Percentiles rank a stretch among this genome's conserved stretches.
These are phyloP conservation scores for Serripes groenlandicus DNA, from an alignment of 2,888 invertebrate species.

Conservation along the genomic window DNA sequence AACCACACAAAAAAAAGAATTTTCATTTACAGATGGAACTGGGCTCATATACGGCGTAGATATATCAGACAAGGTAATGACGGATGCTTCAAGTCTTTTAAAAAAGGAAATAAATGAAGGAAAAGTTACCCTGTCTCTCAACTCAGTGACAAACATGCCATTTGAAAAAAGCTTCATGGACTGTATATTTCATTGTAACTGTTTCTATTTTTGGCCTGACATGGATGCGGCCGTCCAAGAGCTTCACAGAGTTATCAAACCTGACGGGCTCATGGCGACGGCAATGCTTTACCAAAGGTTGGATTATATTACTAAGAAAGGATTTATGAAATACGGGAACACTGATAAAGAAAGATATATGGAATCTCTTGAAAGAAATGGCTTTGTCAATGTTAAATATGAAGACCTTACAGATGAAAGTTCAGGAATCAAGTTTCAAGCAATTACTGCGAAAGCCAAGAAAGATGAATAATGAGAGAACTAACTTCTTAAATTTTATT, in stretches of 20 bases:
- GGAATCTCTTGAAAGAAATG: slow-evolving; percentile 70
- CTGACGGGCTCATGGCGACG: slow-evolving; percentile 75
- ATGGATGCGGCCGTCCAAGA: slow-evolving; percentile 69
- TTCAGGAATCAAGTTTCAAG: slow-evolving; percentile 12
- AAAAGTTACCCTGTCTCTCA: slow-evolving; percentile 72
- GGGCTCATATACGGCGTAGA: slow-evolving; percentile 80
- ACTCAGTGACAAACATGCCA: slow-evolving; percentile 73
- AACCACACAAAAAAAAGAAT: no score
- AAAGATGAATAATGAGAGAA: no score
- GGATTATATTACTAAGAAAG: slow-evolving; percentile 39
- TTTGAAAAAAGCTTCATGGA: slow-evolving; percentile 75
- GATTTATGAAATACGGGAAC: slow-evolving; percentile 70
- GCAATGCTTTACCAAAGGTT: slow-evolving; percentile 66
- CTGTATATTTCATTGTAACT: slow-evolving; percentile 80
- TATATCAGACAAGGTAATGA: slow-evolving; percentile 76
- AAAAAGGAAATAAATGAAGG: slow-evolving; percentile 63
- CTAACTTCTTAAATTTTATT: no score
- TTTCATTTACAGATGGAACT: slow-evolving; percentile 70
- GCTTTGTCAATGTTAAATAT: slow-evolving; percentile 76
- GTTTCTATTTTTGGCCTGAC: slow-evolving; percentile 83
- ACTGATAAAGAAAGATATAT: slow-evolving; percentile 77
- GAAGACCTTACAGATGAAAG: slow-evolving; percentile 22
- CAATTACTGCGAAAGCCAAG: slow-evolving; percentile 26
- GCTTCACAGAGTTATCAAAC: slow-evolving; percentile 81
- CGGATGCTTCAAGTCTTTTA: slow-evolving; percentile 59